Evolutionary conservation across 2,797 vertebrate genomes (phyloP).

Genomic region (Amphiprion clarkii): DNA sequence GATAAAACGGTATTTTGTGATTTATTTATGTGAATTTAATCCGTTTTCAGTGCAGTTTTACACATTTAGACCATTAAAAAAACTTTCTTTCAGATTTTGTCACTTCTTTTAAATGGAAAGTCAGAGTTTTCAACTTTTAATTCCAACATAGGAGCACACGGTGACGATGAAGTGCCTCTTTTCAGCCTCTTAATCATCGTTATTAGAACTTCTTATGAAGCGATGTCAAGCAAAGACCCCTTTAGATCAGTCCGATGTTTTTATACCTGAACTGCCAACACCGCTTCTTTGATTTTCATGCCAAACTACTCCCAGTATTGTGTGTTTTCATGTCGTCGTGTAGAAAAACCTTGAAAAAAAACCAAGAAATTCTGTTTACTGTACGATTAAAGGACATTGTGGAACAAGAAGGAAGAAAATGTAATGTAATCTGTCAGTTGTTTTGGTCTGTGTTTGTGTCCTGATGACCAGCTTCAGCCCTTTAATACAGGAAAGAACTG

Average conservation of each 20-base stretch:
- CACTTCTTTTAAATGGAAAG: neutral
- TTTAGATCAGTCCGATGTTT: conserved; percentile 28
- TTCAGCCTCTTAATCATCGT: conserved; percentile 20
- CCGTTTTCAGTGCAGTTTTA: neutral
- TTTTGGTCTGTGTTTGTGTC: conserved; percentile 1
- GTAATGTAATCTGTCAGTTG: neutral
- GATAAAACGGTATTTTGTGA: too few species aligned
- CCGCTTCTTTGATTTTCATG: conserved; percentile 33
- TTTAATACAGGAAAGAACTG: neutral
- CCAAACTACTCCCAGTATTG: conserved; percentile 62
- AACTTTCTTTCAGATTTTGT: neutral
- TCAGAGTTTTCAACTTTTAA: neutral
- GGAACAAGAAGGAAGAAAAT: neutral
- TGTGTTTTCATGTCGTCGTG: conserved; percentile 14
- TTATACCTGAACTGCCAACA: conserved; percentile 47
- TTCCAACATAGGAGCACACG: too few species aligned
- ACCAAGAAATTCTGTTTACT: conserved; percentile 17
- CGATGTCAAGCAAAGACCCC: conserved; percentile 27
- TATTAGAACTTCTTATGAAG: conserved; percentile 11
- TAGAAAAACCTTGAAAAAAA: conserved; percentile 4
- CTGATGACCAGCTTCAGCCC: neutral
- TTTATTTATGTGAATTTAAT: neutral
- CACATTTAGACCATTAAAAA: neutral
- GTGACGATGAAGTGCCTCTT: conserved; percentile 50
- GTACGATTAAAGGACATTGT: conserved; percentile 36